These are phyloP conservation scores for Toxotes lorentzi DNA, from an alignment of 2,797 vertebrate species.

Conservation along the genomic window DNA sequence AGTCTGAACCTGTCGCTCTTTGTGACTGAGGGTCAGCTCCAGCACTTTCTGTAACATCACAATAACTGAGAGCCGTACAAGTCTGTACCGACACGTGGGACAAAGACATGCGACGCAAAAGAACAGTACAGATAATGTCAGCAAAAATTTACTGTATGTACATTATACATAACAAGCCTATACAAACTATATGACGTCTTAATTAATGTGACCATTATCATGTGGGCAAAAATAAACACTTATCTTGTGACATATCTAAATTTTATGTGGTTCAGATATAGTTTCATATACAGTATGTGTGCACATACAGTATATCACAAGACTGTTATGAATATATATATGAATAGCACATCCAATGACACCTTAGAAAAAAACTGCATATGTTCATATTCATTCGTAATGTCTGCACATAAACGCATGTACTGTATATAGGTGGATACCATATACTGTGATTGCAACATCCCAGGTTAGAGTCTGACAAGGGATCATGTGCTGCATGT, in stretches of 20 bases:
- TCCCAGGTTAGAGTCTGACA: background rate
- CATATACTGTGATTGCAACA: background rate
- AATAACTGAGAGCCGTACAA: background rate
- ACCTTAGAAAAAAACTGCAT: background rate
- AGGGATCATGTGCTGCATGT: background rate
- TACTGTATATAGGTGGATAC: background rate
- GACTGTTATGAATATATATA: background rate
- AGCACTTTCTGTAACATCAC: background rate
- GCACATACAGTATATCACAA: background rate
- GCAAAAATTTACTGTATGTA: too few species aligned
- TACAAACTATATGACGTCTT: background rate
- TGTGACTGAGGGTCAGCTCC: slow-evolving; percentile 3
- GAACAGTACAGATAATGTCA: background rate
- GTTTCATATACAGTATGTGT: background rate
- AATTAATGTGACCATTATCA: slow-evolving; percentile 8
- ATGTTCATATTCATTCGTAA: background rate
- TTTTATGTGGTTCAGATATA: background rate
- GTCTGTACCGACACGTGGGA: background rate
- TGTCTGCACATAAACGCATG: background rate
- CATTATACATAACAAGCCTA: background rate
- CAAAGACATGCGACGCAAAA: background rate
- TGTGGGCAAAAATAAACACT: background rate
- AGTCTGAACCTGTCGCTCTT: slow-evolving; percentile 12
- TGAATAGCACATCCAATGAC: background rate
- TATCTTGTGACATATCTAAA: background rate